phyloP scores from a whole-genome alignment of 2,113 vertebrate species.

The Bufo gargarizans region DNA sequence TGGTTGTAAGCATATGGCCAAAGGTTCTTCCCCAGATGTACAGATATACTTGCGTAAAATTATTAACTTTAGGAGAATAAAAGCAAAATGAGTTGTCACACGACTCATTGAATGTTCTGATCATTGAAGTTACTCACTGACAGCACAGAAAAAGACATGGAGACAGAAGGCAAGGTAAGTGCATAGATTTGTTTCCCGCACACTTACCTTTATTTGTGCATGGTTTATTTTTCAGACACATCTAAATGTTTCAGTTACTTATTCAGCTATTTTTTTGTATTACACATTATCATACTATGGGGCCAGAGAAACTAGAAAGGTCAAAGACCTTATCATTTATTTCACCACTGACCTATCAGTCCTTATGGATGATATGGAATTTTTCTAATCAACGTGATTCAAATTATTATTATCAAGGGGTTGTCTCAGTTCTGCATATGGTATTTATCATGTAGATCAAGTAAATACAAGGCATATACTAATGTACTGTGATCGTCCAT shows the following conservation, averaged over 20 bases:
- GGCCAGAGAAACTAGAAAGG: too few relatives aligned
- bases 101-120: neutral
- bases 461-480: too few relatives aligned
- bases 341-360: too few relatives aligned
- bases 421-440: too few relatives aligned
- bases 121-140: neutral
- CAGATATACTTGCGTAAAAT: neutral
- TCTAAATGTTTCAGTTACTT: neutral
- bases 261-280: neutral
- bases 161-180: constrained; percentile 33
- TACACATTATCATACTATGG: too few relatives aligned
- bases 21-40: neutral
- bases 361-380: too few relatives aligned
- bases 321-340: too few relatives aligned
- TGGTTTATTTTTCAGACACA: neutral
- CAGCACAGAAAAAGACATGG: neutral
- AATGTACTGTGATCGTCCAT: too few relatives aligned
- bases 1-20: neutral
- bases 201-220: too few relatives aligned
- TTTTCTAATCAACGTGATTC: too few relatives aligned
- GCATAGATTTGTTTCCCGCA: neutral
- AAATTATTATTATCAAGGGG: too few relatives aligned
- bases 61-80: neutral
- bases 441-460: too few relatives aligned
- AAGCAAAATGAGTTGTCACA: neutral